These are phyloP conservation scores for Amphipoea oculea DNA, from an alignment of 2,888 invertebrate species.

Conservation along the genomic window DNA sequence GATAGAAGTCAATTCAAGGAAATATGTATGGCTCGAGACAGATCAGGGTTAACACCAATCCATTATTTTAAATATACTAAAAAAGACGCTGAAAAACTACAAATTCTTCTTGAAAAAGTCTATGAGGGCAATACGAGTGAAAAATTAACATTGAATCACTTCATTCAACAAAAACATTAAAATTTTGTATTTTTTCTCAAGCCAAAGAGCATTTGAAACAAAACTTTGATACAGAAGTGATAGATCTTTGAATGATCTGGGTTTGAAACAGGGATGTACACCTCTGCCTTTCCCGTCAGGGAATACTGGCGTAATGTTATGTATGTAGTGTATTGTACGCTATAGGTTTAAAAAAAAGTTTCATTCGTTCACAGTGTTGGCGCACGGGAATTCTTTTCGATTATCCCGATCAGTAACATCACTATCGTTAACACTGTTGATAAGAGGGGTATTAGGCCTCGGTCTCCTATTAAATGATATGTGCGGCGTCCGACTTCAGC, in stretches of 20 bases:
- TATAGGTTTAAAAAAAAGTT: too few relatives aligned
- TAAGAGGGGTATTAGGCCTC: too few relatives aligned
- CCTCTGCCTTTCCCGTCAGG: too few relatives aligned
- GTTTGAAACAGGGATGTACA: too few relatives aligned
- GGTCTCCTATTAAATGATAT: too few relatives aligned
- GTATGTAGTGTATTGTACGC: too few relatives aligned
- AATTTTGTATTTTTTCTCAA: not conserved
- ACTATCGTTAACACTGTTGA: too few relatives aligned
- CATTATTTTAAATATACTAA: constrained; percentile 23
- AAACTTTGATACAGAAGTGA: not conserved
- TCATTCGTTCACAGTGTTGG: too few relatives aligned
- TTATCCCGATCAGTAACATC: too few relatives aligned
- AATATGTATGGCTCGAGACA: constrained; percentile 34
- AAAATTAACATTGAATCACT: constrained; percentile 1
- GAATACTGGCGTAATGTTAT: too few relatives aligned
- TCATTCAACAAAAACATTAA: not conserved
- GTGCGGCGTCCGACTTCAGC: too few relatives aligned
- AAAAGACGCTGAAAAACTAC: constrained; percentile 12
- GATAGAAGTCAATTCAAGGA: constrained; percentile 21
- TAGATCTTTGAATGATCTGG: not conserved
- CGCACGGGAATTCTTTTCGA: too few relatives aligned
- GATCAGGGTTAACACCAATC: constrained; percentile 35
- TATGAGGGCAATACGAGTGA: constrained; percentile 12
- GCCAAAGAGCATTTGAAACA: not conserved
- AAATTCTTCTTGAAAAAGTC: constrained; percentile 29